These are phyloP conservation scores for Zaprionus capensis DNA, from an alignment of 1,140 invertebrate genomes.

Conservation along the genomic window DNA sequence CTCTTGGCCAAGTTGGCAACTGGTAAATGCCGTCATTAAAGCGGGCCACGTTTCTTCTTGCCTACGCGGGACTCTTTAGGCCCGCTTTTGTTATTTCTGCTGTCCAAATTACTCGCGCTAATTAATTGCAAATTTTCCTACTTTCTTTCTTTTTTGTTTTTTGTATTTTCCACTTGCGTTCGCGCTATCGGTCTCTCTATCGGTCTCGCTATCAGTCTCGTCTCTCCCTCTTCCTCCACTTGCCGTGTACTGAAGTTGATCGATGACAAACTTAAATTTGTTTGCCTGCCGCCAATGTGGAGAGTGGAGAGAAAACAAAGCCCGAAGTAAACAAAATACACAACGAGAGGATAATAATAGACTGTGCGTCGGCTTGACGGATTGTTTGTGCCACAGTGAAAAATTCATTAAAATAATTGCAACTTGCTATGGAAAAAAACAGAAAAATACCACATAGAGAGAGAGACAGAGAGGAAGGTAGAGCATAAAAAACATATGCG, in stretches of 20 bases:
- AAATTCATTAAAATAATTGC: constrained; percentile 6
- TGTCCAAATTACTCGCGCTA: constrained; percentile 54
- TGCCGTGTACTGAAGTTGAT: constrained; percentile 52
- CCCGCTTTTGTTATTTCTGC: constrained; percentile 47
- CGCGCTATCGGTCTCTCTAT: constrained; percentile 3
- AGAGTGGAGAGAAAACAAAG: constrained; percentile 39
- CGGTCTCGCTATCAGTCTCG: background rate
- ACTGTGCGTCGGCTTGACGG: background rate
- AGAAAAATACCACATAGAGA: background rate
- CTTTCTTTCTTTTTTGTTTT: constrained; percentile 32
- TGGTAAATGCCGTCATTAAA: constrained; percentile 62
- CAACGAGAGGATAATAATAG: background rate
- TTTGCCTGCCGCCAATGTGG: constrained; percentile 49
- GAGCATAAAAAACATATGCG: background rate
- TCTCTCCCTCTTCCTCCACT: background rate
- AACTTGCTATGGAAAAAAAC: background rate
- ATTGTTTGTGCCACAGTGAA: constrained; percentile 1
- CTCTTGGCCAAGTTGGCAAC: constrained; percentile 29
- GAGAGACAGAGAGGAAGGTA: background rate
- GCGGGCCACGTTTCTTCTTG: constrained; percentile 55
- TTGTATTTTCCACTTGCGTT: constrained; percentile 22
- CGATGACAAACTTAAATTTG: constrained; percentile 63
- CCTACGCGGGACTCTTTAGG: constrained; percentile 16
- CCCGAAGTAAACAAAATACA: constrained; percentile 7
- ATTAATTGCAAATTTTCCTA: constrained; percentile 75